Percentiles rank a stretch among this genome's conserved stretches.
These are phyloP conservation scores for Drosophila austrosaltans DNA, from an alignment of 2,888 invertebrate species.

Conservation along the genomic window DNA sequence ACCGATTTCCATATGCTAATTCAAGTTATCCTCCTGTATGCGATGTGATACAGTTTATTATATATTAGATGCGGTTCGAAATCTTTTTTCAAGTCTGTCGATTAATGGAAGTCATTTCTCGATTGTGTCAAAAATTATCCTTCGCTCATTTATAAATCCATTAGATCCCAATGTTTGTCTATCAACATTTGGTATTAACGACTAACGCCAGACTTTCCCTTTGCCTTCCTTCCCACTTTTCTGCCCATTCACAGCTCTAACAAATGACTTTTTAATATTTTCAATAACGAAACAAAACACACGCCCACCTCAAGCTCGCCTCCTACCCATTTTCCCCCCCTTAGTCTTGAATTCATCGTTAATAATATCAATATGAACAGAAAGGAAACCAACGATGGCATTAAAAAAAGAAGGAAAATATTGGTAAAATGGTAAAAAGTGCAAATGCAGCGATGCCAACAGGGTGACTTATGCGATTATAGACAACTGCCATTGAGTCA, in stretches of 20 bases:
- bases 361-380: constrained; percentile 57
- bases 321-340: constrained; percentile 19
- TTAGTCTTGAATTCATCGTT: constrained; percentile 19
- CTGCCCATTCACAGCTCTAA: constrained; percentile 40
- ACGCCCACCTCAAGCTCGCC: constrained; percentile 58
- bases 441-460: constrained; percentile 74
- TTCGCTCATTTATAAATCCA: background rate
- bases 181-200: constrained; percentile 38
- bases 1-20: background rate
- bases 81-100: background rate
- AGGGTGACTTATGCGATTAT: constrained; percentile 82
- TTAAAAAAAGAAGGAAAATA: constrained; percentile 42
- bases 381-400: constrained; percentile 30
- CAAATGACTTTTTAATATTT: constrained; percentile 78
- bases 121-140: background rate
- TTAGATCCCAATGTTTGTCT: background rate
- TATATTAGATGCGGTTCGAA: background rate
- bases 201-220: constrained; percentile 13
- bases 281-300: constrained; percentile 70
- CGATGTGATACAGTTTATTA: background rate
- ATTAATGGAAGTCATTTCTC: background rate
- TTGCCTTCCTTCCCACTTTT: background rate
- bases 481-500: constrained; percentile 75
- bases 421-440: constrained; percentile 54
- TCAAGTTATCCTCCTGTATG: background rate